These are phyloP conservation scores for Melanotaenia boesemani DNA, from an alignment of 2,797 vertebrate species.

Conservation along the genomic window DNA sequence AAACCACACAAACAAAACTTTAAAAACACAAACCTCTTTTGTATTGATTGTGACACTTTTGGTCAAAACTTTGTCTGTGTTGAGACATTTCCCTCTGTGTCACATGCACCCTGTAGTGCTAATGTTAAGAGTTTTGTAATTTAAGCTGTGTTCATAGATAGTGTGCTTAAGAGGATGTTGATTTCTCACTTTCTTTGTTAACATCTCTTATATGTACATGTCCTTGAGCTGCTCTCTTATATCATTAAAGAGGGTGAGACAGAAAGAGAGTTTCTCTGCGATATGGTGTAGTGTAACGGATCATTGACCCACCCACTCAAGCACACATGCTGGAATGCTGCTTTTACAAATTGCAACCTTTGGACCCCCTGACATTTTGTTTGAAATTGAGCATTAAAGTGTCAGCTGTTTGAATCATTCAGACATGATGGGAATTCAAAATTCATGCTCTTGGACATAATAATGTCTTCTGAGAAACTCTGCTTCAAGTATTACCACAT, in stretches of 20 bases:
- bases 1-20: too few species aligned
- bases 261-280: constrained; percentile 51
- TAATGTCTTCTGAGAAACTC: constrained; percentile 39
- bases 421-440: constrained; percentile 64
- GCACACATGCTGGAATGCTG: constrained; percentile 63
- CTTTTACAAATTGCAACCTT: constrained; percentile 75
- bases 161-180: constrained; percentile 36
- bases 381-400: constrained; percentile 70
- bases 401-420: constrained; percentile 57
- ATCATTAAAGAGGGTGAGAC: constrained; percentile 48
- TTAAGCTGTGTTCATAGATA: constrained; percentile 35
- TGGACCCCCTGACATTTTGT: constrained; percentile 70
- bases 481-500: constrained; percentile 26
- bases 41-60: constrained; percentile 16
- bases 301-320: constrained; percentile 76
- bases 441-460: constrained; percentile 42
- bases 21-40: not conserved
- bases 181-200: constrained; percentile 40
- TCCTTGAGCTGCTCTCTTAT: constrained; percentile 47
- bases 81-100: constrained; percentile 27
- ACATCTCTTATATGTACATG: constrained; percentile 48
- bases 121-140: constrained; percentile 27
- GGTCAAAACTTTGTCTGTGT: constrained; percentile 14
- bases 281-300: constrained; percentile 61
- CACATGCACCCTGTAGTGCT: not conserved